Conservation (phyloP, 2,797 vertebrate genomes). For the Melanotaenia boesemani region DNA sequence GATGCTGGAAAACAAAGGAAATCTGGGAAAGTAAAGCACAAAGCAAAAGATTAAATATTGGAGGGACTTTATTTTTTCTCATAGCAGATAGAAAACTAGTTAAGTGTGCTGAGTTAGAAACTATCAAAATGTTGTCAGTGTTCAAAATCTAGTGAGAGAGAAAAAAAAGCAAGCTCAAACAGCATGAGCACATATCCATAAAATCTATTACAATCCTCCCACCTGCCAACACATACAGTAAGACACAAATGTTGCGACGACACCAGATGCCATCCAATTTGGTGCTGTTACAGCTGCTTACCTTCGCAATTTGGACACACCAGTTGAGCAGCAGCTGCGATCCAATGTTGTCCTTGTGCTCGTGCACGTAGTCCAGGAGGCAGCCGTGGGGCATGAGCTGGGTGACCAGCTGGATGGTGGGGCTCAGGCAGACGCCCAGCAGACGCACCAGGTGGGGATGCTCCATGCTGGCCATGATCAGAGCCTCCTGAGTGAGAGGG, state of each 20-base stretch:
- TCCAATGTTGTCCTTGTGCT: slow-evolving; percentile 98
- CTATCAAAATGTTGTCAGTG: slow-evolving; percentile 1
- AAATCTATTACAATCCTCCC: slow-evolving; percentile 12
- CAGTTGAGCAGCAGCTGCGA: slow-evolving; percentile 97
- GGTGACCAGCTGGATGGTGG: slow-evolving; percentile 96
- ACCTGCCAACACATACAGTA: slow-evolving; percentile 16
- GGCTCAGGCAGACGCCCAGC: slow-evolving; percentile 94
- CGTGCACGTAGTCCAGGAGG: slow-evolving; percentile 95
- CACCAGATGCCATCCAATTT: background rate
- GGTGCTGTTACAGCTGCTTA: slow-evolving; percentile 70
- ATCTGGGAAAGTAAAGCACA: too few species aligned
- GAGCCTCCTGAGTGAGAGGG: slow-evolving; percentile 89
- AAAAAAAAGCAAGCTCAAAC: background rate
- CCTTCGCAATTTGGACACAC: slow-evolving; percentile 99
- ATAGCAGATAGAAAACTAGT: slow-evolving; percentile 9
- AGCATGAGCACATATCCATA: slow-evolving; percentile 13
- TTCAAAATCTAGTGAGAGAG: background rate
- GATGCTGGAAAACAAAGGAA: too few species aligned
- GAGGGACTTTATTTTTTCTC: slow-evolving; percentile 6
- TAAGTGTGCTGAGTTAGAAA: slow-evolving; percentile 24
- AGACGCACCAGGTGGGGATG: slow-evolving; percentile 96
- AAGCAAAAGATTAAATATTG: too few species aligned
- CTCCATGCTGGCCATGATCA: slow-evolving; percentile 99
- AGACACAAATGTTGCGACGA: background rate
- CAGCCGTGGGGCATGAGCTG: slow-evolving; percentile 99